A percentile compares a stretch with the other conserved stretches of the same genome.
Evolutionary conservation across 2,888 invertebrate genomes (phyloP).

Genomic region (Thera britannica): DNA sequence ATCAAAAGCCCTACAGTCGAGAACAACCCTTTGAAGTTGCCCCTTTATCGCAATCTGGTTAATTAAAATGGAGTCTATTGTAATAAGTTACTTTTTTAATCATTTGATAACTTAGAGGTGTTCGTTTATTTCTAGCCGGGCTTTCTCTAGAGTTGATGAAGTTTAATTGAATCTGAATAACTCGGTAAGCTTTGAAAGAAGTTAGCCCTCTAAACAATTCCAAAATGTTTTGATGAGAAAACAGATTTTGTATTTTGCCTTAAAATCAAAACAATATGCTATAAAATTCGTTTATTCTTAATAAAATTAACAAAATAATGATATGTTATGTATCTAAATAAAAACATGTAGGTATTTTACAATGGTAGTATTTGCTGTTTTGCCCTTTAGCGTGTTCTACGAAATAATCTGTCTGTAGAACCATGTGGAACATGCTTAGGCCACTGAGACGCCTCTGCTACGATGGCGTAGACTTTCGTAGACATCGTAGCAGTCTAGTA

Average conservation of each 20-base stretch:
- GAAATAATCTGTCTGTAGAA: not conserved
- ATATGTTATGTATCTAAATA: no score
- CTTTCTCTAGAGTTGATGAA: slow-evolving; percentile 13
- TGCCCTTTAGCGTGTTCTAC: not conserved
- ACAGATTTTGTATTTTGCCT: not conserved
- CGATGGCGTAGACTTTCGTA: slow-evolving; percentile 16
- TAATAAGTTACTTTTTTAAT: slow-evolving; percentile 35
- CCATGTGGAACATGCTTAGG: slow-evolving; percentile 12
- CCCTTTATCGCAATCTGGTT: slow-evolving; percentile 35
- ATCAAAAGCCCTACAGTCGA: slow-evolving; percentile 7
- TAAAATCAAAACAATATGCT: no score
- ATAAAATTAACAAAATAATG: no score
- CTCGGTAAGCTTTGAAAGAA: slow-evolving; percentile 1
- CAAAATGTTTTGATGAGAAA: not conserved
- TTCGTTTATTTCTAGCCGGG: slow-evolving; percentile 17
- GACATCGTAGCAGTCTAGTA: slow-evolving; percentile 7
- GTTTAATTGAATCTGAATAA: slow-evolving; percentile 22
- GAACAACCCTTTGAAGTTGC: slow-evolving; percentile 35
- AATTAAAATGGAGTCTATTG: slow-evolving; percentile 40
- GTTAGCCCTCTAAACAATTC: not conserved
- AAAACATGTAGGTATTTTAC: no score
- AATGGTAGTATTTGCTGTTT: not conserved
- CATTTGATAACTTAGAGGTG: slow-evolving; percentile 24
- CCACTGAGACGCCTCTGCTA: not conserved
- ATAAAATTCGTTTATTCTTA: no score